Evolutionary conservation across 2,797 vertebrate genomes (phyloP).

Genomic region (Rousettus madagascariensis): DNA sequence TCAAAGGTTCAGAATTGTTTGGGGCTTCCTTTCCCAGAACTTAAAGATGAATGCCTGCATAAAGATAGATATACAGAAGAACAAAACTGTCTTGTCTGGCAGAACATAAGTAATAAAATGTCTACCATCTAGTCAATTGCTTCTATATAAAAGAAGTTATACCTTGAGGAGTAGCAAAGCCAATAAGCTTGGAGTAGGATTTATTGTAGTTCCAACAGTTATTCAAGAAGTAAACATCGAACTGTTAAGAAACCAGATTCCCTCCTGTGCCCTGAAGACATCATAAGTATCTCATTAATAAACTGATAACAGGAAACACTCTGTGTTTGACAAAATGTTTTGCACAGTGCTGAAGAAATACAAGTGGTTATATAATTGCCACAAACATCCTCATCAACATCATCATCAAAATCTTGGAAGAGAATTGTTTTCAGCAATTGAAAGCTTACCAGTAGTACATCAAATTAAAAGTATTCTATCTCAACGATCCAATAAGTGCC

Average conservation of each 20-base stretch:
- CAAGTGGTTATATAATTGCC: background rate
- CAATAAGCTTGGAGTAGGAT: background rate
- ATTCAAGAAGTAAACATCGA: background rate
- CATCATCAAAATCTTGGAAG: slow-evolving; percentile 8
- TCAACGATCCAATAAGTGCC: background rate
- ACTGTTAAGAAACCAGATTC: background rate
- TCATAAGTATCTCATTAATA: background rate
- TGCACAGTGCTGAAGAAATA: background rate
- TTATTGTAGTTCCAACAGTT: background rate
- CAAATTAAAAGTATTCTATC: background rate
- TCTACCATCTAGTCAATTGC: background rate
- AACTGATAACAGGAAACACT: background rate
- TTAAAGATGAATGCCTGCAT: slow-evolving; percentile 7
- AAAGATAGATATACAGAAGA: slow-evolving; percentile 18
- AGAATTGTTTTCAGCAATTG: background rate
- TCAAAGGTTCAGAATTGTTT: background rate
- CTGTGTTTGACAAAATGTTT: background rate
- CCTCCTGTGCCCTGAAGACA: background rate
- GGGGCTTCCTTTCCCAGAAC: slow-evolving; percentile 35
- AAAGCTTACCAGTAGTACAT: background rate
- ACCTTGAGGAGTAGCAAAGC: background rate
- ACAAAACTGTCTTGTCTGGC: background rate
- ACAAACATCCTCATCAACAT: background rate
- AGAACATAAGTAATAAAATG: background rate
- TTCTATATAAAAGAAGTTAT: background rate